These are phyloP conservation scores for Bostrychus sinensis DNA, from an alignment of 2,113 vertebrate species.

Conservation along the genomic window DNA sequence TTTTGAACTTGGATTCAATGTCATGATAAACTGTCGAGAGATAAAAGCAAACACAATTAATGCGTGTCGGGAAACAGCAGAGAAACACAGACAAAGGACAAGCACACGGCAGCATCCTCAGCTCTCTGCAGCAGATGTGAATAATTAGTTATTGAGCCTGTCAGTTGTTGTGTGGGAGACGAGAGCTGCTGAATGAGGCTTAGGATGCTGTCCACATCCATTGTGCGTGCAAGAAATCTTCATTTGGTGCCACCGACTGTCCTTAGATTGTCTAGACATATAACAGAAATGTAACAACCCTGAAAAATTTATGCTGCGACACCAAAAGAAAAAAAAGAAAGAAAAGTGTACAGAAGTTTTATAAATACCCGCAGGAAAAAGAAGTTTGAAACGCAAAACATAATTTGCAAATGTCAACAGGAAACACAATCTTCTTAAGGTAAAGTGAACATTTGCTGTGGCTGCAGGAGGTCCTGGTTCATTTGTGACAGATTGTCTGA, in stretches of 20 bases:
- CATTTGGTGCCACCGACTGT: background rate
- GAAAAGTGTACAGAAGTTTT: background rate
- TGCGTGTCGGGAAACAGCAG: background rate
- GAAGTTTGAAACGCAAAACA: constrained; percentile 13
- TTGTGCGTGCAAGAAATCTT: constrained; percentile 1
- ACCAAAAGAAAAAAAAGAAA: constrained; percentile 15
- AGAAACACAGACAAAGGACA: background rate
- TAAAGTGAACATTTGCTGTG: constrained; percentile 33
- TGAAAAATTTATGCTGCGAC: background rate
- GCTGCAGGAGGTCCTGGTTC: constrained; percentile 34
- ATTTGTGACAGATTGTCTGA: constrained; percentile 20
- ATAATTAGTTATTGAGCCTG: constrained; percentile 40
- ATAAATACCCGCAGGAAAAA: background rate
- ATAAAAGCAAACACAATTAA: constrained; percentile 21
- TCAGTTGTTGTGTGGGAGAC: constrained; percentile 1
- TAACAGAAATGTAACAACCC: background rate
- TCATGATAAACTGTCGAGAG: constrained; percentile 89
- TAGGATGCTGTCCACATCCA: background rate
- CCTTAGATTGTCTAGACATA: background rate
- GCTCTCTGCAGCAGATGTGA: constrained; percentile 44
- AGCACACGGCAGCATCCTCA: constrained; percentile 11
- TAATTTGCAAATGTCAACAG: constrained; percentile 28
- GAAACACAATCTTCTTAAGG: background rate
- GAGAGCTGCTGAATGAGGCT: constrained; percentile 11
- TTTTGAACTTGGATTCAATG: constrained; percentile 86